Conservation (phyloP, 1,140 invertebrate species). For the Drosophila malerkotliana region DNA sequence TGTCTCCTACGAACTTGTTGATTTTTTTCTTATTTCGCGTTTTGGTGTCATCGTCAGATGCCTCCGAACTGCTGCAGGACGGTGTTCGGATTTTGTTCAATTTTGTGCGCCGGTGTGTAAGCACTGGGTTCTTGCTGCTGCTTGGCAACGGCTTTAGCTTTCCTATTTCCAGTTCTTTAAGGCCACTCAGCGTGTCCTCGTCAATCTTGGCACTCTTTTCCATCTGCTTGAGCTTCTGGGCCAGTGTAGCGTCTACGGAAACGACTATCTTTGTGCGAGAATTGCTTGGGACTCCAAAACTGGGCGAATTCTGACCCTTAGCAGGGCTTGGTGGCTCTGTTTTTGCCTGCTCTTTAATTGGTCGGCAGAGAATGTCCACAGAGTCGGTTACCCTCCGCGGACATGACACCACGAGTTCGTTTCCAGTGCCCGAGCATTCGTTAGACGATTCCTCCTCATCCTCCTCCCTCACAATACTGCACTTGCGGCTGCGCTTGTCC, state of each 20-base stretch:
- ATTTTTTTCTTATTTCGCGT: constrained; percentile 90
- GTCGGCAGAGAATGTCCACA: constrained; percentile 87
- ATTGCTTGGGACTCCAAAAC: constrained; percentile 58
- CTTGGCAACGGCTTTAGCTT: constrained; percentile 86
- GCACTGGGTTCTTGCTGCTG: constrained; percentile 83
- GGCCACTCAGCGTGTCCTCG: constrained; percentile 67
- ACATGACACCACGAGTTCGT: constrained; percentile 83
- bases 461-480: constrained; percentile 94
- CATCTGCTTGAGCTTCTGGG: constrained; percentile 77
- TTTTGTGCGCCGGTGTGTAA: constrained; percentile 87
- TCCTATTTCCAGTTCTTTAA: constrained; percentile 76
- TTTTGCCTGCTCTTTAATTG: constrained; percentile 84
- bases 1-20: constrained; percentile 87
- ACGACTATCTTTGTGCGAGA: constrained; percentile 69
- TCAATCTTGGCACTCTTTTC: constrained; percentile 65
- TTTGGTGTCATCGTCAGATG: constrained; percentile 95
- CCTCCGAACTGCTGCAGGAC: constrained; percentile 94
- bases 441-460: constrained; percentile 90
- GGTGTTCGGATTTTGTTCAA: constrained; percentile 92
- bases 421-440: constrained; percentile 76
- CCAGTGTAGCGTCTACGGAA: constrained; percentile 63
- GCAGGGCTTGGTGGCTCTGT: background rate
- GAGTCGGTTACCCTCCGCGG: constrained; percentile 86
- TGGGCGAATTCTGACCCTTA: constrained; percentile 3
- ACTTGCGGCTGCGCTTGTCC: constrained; percentile 89